Evolutionary conservation across 2,797 vertebrate genomes (phyloP).

Genomic region (Atherinosoma microstoma): DNA sequence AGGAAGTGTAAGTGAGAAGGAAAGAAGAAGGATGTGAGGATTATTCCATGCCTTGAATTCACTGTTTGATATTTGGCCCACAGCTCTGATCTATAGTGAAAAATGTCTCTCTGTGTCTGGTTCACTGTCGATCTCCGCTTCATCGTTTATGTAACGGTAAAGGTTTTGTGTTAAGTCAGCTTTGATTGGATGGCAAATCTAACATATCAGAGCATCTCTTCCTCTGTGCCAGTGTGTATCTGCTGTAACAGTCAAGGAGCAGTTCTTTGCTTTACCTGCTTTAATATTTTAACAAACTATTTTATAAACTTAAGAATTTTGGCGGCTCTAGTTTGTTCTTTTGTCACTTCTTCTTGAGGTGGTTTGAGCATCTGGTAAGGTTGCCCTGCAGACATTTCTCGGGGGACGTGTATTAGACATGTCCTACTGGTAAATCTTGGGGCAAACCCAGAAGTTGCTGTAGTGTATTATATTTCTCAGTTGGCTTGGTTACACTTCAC

Average conservation of each 20-base stretch:
- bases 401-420: neutral
- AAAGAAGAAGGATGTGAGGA: constrained; percentile 34
- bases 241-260: constrained; percentile 9
- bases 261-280: constrained; percentile 9
- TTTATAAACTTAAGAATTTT: constrained; percentile 1
- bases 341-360: neutral
- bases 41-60: constrained; percentile 50
- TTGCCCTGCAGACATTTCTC: neutral
- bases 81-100: constrained; percentile 46
- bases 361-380: too few relatives aligned
- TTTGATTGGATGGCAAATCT: constrained; percentile 25
- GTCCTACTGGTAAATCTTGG: neutral
- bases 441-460: neutral
- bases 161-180: constrained; percentile 37
- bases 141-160: constrained; percentile 13
- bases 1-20: constrained; percentile 34
- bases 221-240: neutral
- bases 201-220: neutral
- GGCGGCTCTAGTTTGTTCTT: constrained; percentile 1
- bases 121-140: constrained; percentile 23
- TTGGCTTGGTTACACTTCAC: neutral
- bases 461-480: neutral
- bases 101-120: constrained; percentile 27
- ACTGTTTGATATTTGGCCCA: constrained; percentile 55
- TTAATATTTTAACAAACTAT: constrained; percentile 2